Evolutionary conservation across 1,140 invertebrate genomes (phyloP).

Genomic region (Daktulosphaira vitifoliae): DNA sequence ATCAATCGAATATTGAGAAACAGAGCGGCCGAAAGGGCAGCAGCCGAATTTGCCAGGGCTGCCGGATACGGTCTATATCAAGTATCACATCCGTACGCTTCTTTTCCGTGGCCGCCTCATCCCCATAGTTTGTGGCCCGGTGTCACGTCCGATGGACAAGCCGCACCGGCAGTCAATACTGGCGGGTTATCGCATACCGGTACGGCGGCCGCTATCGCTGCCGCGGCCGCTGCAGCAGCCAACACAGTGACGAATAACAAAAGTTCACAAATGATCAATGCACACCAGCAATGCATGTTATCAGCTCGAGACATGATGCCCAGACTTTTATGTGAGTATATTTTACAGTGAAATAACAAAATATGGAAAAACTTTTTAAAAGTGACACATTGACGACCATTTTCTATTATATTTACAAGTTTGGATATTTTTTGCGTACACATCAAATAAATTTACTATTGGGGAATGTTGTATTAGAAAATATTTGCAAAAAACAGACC

Average conservation of each 20-base stretch:
- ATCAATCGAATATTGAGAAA: conserved; percentile 88
- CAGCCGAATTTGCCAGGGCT: conserved; percentile 82
- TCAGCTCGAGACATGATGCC: conserved; percentile 40
- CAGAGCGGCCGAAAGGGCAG: conserved; percentile 82
- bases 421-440: no score
- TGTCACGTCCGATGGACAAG: conserved; percentile 39
- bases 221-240: not conserved
- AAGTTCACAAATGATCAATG: conserved; percentile 1
- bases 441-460: no score
- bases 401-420: no score
- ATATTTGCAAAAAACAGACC: no score
- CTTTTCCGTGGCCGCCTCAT: conserved; percentile 45
- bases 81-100: conserved; percentile 54
- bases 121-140: conserved; percentile 49
- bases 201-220: not conserved
- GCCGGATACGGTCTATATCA: conserved; percentile 78
- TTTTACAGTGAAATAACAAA: no score
- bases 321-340: conserved; percentile 35
- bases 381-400: no score
- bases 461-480: no score
- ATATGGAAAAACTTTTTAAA: no score
- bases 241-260: not conserved
- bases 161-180: conserved; percentile 45
- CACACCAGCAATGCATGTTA: conserved; percentile 34
- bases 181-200: conserved; percentile 39